phyloP scores from a whole-genome alignment of 2,888 invertebrate species.

The Drosophila merina region DNA sequence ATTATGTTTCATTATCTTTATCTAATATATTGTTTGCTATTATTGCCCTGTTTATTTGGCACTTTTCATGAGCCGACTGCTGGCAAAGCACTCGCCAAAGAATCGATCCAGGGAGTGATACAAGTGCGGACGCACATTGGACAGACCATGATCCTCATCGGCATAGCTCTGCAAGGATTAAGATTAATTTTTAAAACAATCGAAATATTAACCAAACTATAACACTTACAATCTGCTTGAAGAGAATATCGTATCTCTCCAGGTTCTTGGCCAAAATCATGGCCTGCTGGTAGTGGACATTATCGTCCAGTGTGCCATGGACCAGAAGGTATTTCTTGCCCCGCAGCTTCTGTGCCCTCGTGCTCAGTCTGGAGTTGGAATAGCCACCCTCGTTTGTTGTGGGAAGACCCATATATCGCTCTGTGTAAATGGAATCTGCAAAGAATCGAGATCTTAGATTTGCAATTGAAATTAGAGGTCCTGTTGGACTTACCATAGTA shows the following conservation, averaged over 20 bases:
- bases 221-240: constrained; percentile 93
- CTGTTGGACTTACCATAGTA: constrained; percentile 91
- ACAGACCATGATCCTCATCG: constrained; percentile 95
- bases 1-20: constrained; percentile 8
- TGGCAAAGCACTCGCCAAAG: constrained; percentile 85
- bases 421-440: constrained; percentile 97
- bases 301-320: constrained; percentile 97
- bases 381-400: constrained; percentile 90
- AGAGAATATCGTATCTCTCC: constrained; percentile 93
- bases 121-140: constrained; percentile 92
- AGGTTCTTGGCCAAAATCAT: constrained; percentile 95
- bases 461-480: fast-evolving
- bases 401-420: constrained; percentile 97
- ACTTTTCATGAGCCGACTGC: constrained; percentile 76
- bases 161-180: constrained; percentile 90
- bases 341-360: constrained; percentile 87
- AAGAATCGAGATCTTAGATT: background rate
- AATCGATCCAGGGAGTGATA: constrained; percentile 95
- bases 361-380: constrained; percentile 90
- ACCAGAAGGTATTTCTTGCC: constrained; percentile 94
- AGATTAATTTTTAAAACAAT: too few species aligned
- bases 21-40: constrained; percentile 16
- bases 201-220: background rate
- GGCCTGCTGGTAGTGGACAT: constrained; percentile 98
- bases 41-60: constrained; percentile 52